Evolutionary conservation across 2,888 invertebrate genomes (phyloP), one percentile per base, ranked within the genome.

Genomic region (Drosophila limbata): DNA sequence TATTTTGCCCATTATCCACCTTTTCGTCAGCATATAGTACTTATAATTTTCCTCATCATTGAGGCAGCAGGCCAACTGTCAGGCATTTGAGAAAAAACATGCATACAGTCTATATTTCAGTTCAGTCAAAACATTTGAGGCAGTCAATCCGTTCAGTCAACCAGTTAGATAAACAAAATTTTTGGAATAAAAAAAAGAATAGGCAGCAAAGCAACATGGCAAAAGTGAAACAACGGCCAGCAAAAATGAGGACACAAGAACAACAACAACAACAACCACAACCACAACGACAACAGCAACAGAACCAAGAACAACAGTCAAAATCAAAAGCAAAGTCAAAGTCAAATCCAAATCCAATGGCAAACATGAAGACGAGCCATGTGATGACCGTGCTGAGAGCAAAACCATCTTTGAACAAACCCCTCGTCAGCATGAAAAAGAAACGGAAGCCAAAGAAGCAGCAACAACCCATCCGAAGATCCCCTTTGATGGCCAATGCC

Each of bases 61-160:
- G 3, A 50, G 50, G 50, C 19, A 75, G 76, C 39, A 75, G 76
- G 62, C 75, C 40, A 31, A 1, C n/a, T 40, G 47, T 64, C 44
- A 48, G 19, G 9, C 28, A 31, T 17, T 25, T 53, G 37, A n/a
- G n/a, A 28, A 19, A 31, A 28, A 10, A 4, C 21, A 61, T 53
- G 11, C 6, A 61, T 45, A 15, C 6, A 13, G 21, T 21, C n/a
- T 39, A 8, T 19, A 40, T 19, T 65, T 31, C 9, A 39, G 42
- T 37, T 35, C 33, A 42, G 35, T 45, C 50, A 48, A 57, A 35
- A 37, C 40, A 63, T 63, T 63, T 55, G 47, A 40, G 25, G 39
- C 15, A 56, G 9, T 70, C 69, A 51, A 65, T 33, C 21, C 33
- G 59, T 59, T 73, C 50, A 77, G 35, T 59, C 25, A 62, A 25